A percentile compares a stretch with the other conserved stretches of the same genome.
Conservation (phyloP, 2,888 invertebrate genomes). For the Cataglyphis rosenhaueri region DNA sequence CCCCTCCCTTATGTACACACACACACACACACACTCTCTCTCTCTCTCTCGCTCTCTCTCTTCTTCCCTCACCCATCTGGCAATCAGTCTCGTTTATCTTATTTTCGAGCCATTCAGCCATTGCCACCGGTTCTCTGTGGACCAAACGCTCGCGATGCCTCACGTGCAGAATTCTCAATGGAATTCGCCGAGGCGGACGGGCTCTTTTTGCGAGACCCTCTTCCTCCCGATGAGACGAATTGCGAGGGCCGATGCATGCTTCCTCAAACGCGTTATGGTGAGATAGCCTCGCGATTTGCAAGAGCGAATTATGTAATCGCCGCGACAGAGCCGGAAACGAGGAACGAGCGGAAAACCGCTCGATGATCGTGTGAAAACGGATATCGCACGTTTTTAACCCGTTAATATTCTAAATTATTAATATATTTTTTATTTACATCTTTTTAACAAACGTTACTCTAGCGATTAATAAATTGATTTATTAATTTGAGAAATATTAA, state of each 20-base stretch:
- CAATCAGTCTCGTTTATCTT: slow-evolving; percentile 75
- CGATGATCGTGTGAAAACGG: slow-evolving; percentile 33
- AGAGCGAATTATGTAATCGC: slow-evolving; percentile 38
- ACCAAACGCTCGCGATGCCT: slow-evolving; percentile 50
- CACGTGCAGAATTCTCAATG: slow-evolving; percentile 67
- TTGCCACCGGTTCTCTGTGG: slow-evolving; percentile 72
- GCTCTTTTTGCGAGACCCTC: slow-evolving; percentile 23
- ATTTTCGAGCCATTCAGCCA: slow-evolving; percentile 76
- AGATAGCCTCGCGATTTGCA: slow-evolving; percentile 19
- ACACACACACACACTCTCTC: slow-evolving; percentile 6
- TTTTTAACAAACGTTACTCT: not conserved
- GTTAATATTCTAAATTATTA: not conserved
- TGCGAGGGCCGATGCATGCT: not conserved
- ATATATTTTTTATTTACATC: not conserved
- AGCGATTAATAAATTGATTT: not conserved
- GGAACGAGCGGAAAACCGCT: not conserved
- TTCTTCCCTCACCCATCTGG: slow-evolving; percentile 4
- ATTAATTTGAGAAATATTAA: not conserved
- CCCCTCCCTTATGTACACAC: slow-evolving; percentile 2
- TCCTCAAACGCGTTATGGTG: not conserved
- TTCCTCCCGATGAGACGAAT: not conserved
- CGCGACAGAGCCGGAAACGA: slow-evolving; percentile 23
- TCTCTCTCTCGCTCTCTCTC: not conserved
- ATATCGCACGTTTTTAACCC: not conserved
- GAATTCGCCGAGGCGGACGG: slow-evolving; percentile 65